Evolutionary conservation across 2,888 invertebrate genomes (phyloP).

Genomic region (Melitaea athalia): DNA sequence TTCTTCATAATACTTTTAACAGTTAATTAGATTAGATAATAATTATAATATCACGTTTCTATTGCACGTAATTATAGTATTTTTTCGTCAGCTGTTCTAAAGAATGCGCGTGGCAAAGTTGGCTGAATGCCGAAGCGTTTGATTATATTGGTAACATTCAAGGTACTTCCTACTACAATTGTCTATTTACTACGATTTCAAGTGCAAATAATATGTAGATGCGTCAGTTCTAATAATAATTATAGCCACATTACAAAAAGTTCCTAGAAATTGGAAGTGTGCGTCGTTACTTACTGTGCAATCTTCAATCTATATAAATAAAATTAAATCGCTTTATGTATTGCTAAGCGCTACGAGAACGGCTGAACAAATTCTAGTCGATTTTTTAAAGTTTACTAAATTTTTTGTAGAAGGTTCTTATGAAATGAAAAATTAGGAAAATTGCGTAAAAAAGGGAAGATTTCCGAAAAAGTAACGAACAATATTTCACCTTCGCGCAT

Average conservation of each 20-base stretch:
- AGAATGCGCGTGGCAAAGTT: conserved; percentile 28
- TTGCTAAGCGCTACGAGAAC: no score
- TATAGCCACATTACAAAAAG: not conserved
- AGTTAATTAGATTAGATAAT: not conserved
- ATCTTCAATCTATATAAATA: not conserved
- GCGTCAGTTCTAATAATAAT: conserved; percentile 2
- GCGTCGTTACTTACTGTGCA: not conserved
- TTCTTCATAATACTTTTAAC: not conserved
- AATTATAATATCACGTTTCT: not conserved
- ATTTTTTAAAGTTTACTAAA: no score
- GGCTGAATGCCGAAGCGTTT: conserved; percentile 33
- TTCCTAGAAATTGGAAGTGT: not conserved
- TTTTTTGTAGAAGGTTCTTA: no score
- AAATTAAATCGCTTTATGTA: no score
- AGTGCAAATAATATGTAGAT: conserved; percentile 12
- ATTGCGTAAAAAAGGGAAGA: no score
- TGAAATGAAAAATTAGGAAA: no score
- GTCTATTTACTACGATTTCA: conserved; percentile 30
- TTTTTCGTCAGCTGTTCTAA: conserved; percentile 21
- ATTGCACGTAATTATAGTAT: conserved; percentile 4
- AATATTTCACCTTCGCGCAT: no score
- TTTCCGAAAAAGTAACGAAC: no score
- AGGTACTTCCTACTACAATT: conserved; percentile 37
- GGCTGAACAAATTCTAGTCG: no score
- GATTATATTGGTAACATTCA: conserved; percentile 36